phyloP scores from a whole-genome alignment of 2,888 invertebrate genomes.

The Stenotaenia linearis region DNA sequence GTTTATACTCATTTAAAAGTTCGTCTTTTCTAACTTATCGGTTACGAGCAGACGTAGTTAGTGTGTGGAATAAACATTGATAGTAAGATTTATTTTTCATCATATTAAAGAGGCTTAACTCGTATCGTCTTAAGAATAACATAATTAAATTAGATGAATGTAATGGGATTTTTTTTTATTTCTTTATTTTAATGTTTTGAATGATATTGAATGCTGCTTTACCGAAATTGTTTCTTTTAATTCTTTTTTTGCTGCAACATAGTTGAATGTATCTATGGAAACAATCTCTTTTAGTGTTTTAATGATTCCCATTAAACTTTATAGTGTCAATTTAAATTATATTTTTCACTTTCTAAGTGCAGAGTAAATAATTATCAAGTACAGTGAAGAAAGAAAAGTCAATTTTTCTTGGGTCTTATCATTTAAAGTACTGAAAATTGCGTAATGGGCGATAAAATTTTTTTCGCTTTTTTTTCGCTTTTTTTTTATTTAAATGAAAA shows the following conservation, averaged over 20 bases:
- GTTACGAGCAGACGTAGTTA: background rate
- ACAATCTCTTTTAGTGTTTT: background rate
- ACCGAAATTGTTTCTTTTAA: background rate
- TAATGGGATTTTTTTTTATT: background rate
- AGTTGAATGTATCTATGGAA: background rate
- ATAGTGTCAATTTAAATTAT: slow-evolving; percentile 19
- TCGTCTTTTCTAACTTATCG: background rate
- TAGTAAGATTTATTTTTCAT: background rate
- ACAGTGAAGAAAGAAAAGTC: background rate
- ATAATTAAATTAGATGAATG: background rate
- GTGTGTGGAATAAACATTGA: background rate
- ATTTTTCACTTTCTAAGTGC: background rate
- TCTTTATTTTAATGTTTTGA: background rate
- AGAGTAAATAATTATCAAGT: slow-evolving; percentile 3
- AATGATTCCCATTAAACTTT: slow-evolving; percentile 1
- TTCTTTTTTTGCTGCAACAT: background rate
- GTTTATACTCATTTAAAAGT: background rate
- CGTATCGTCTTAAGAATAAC: no score
- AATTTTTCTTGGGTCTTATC: background rate
- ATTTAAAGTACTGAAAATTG: slow-evolving; percentile 11
- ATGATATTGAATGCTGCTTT: background rate
- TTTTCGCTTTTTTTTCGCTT: no score
- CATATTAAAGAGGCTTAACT: background rate
- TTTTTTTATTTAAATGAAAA: background rate
- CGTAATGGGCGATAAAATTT: background rate